phyloP scores from a whole-genome alignment of 1,140 invertebrate genomes.

The Danaus plexippus region DNA sequence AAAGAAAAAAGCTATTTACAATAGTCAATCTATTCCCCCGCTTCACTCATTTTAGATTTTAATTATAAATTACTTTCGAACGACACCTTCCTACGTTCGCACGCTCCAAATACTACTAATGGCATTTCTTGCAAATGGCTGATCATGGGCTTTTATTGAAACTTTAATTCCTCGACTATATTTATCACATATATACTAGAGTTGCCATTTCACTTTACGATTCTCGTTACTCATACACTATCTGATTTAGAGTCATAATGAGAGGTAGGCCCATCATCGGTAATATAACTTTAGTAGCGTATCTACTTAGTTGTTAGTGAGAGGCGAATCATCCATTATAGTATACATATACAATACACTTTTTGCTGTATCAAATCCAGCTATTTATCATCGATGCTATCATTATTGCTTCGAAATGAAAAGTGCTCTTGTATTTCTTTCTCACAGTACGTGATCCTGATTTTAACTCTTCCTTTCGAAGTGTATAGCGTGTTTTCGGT shows the following conservation, averaged over 20 bases:
- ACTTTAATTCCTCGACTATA: slow-evolving; percentile 13
- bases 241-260: slow-evolving; percentile 14
- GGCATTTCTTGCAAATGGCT: slow-evolving; percentile 27
- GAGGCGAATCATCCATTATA: slow-evolving; percentile 38
- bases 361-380: slow-evolving; percentile 34
- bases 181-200: slow-evolving; percentile 11
- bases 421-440: slow-evolving; percentile 44
- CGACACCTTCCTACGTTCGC: slow-evolving; percentile 55
- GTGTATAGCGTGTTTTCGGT: slow-evolving; percentile 2
- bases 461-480: slow-evolving; percentile 45
- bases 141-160: slow-evolving; percentile 26
- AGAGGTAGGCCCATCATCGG: slow-evolving; percentile 24
- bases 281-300: slow-evolving; percentile 25
- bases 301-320: slow-evolving; percentile 35
- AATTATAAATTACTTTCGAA: slow-evolving; percentile 38
- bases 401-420: slow-evolving; percentile 44
- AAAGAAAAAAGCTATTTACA: slow-evolving; percentile 26
- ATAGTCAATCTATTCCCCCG: slow-evolving; percentile 38
- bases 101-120: slow-evolving; percentile 55
- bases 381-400: slow-evolving; percentile 38
- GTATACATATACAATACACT: slow-evolving; percentile 33
- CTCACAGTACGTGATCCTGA: slow-evolving; percentile 33
- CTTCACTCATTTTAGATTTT: slow-evolving; percentile 34
- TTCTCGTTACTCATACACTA: slow-evolving; percentile 13
- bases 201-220: slow-evolving; percentile 5